These are phyloP conservation scores for Ammodytes marinus DNA, from an alignment of 2,113 vertebrate species.

Conservation along the genomic window DNA sequence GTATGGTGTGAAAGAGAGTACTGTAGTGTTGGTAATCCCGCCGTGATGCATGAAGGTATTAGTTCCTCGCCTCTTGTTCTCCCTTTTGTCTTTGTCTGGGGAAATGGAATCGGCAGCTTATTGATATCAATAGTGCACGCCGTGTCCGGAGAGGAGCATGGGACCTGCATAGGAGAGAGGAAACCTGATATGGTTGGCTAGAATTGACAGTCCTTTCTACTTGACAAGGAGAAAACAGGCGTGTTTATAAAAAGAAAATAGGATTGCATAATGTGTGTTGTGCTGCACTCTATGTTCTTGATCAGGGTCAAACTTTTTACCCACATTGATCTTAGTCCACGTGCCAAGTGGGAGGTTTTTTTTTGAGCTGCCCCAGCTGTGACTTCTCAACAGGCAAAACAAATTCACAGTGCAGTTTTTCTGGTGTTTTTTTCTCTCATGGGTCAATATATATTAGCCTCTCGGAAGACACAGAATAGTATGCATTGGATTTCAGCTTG, in stretches of 20 bases:
- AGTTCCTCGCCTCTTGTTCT: slow-evolving; percentile 60
- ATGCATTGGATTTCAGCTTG: slow-evolving; percentile 37
- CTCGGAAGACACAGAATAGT: not conserved
- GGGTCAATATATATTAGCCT: slow-evolving; percentile 56
- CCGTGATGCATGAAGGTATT: slow-evolving; percentile 45
- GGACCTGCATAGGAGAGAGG: slow-evolving; percentile 77
- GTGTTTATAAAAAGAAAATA: slow-evolving; percentile 75
- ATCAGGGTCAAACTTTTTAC: slow-evolving; percentile 10
- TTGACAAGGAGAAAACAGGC: slow-evolving; percentile 80
- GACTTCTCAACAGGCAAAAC: slow-evolving; percentile 27
- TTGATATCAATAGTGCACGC: slow-evolving; percentile 92
- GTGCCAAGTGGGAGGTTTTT: slow-evolving; percentile 8
- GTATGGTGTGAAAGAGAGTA: not conserved
- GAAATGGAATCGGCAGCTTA: slow-evolving; percentile 89
- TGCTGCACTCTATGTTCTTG: slow-evolving; percentile 4
- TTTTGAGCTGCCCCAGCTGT: slow-evolving; percentile 6
- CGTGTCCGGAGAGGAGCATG: slow-evolving; percentile 80
- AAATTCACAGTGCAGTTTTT: slow-evolving; percentile 26
- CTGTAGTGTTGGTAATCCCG: slow-evolving; percentile 45
- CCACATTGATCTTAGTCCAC: slow-evolving; percentile 25
- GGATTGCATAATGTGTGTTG: slow-evolving; percentile 81
- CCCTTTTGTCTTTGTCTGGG: slow-evolving; percentile 84
- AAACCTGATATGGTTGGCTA: slow-evolving; percentile 85
- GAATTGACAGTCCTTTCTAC: slow-evolving; percentile 83
- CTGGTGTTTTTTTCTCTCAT: slow-evolving; percentile 27